phyloP scores from a whole-genome alignment of 2,888 invertebrate species.

The Polylopha cassiicola region DNA sequence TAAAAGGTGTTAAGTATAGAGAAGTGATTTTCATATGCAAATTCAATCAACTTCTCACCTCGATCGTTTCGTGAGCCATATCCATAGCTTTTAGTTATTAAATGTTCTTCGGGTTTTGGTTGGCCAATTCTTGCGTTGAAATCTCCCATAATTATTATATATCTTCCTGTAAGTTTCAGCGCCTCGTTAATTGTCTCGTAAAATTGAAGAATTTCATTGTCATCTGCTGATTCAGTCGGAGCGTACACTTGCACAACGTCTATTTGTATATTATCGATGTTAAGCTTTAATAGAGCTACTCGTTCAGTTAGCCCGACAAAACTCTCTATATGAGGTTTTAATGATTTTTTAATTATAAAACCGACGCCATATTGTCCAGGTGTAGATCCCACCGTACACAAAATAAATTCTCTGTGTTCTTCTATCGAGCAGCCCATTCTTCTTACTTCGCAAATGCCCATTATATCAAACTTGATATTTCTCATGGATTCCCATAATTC shows the following conservation, averaged over 20 bases:
- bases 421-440: slow-evolving; percentile 1
- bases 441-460: slow-evolving; percentile 1
- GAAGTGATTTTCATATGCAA: slow-evolving; percentile 1
- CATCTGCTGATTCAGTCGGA: background rate
- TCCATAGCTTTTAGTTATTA: background rate
- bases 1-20: slow-evolving; percentile 1
- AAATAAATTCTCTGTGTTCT: background rate
- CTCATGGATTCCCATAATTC: background rate
- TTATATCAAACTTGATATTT: background rate
- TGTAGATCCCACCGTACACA: background rate
- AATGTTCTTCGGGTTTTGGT: background rate
- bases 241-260: background rate
- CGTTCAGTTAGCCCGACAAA: background rate
- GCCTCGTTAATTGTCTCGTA: background rate
- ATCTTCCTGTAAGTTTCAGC: background rate
- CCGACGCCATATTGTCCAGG: background rate
- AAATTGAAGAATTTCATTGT: background rate
- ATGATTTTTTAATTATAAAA: background rate
- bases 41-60: background rate
- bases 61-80: background rate
- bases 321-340: background rate
- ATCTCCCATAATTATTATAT: too few species aligned
- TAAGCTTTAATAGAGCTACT: background rate
- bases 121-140: background rate
- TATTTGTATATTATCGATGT: background rate